A percentile compares a stretch with the other conserved stretches of the same genome.
phyloP scores from a whole-genome alignment of 2,113 vertebrate species.

The Propithecus coquereli region DNA sequence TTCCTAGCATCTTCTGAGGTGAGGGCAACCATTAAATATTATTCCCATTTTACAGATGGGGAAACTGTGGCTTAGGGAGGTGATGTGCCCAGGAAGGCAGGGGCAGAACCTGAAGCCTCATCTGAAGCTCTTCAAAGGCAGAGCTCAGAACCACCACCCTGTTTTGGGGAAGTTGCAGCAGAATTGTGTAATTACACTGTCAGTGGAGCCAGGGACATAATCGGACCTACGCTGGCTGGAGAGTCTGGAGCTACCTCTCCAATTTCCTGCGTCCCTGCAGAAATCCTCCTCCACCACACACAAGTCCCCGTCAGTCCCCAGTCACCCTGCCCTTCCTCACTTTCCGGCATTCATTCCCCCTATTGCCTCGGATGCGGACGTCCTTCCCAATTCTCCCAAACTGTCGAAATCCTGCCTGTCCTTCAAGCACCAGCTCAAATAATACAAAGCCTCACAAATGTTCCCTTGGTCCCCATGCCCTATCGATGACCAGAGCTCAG shows the following conservation, averaged over 20 bases:
- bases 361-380: neutral
- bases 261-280: neutral
- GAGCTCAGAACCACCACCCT: neutral
- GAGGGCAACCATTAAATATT: neutral
- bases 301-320: neutral
- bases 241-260: neutral
- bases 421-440: neutral
- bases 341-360: neutral
- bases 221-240: neutral
- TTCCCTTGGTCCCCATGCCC: neutral
- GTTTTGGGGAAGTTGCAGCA: neutral
- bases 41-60: neutral
- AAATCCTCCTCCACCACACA: neutral
- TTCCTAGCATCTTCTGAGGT: neutral
- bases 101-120: neutral
- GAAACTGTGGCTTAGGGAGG: neutral
- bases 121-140: neutral
- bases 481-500: neutral
- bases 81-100: neutral
- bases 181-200: neutral
- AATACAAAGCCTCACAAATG: neutral
- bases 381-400: neutral
- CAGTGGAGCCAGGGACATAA: neutral
- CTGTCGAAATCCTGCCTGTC: neutral
- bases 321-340: neutral